Conservation (phyloP, 2,113 vertebrate genomes). For the Peucedramus taeniatus region DNA sequence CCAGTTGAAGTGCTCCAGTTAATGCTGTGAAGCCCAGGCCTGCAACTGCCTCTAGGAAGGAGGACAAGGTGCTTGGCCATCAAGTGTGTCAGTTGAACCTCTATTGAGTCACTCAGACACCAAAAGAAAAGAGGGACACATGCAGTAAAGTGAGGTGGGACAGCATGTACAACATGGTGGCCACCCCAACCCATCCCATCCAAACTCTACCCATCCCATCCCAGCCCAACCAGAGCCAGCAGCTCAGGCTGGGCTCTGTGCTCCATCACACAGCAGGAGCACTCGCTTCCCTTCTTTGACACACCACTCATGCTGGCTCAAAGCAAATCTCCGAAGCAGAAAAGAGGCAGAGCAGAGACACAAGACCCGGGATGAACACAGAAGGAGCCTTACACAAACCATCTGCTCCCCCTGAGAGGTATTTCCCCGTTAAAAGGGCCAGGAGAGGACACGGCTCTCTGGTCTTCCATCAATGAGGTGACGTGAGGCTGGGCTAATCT, state of each 20-base stretch:
- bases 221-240: fast-evolving
- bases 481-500: neutral
- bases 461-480: neutral
- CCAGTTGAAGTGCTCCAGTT: constrained; percentile 64
- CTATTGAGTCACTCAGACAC: too few relatives aligned
- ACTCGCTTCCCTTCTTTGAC: neutral
- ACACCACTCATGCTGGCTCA: neutral
- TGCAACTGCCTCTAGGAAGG: neutral
- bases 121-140: fast-evolving
- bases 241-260: neutral
- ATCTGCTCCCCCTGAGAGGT: neutral
- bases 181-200: neutral
- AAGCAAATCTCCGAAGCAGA: neutral
- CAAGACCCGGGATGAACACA: neutral
- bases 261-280: neutral
- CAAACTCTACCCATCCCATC: fast-evolving
- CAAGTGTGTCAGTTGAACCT: neutral
- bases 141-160: fast-evolving
- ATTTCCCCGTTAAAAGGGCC: neutral
- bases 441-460: neutral
- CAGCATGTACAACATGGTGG: fast-evolving
- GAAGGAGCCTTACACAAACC: neutral
- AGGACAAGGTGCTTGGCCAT: neutral
- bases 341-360: neutral
- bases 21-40: neutral